A percentile compares a stretch with the other conserved stretches of the same genome.
phyloP scores from a whole-genome alignment of 2,113 vertebrate genomes.

The Aspidoscelis tigris region DNA sequence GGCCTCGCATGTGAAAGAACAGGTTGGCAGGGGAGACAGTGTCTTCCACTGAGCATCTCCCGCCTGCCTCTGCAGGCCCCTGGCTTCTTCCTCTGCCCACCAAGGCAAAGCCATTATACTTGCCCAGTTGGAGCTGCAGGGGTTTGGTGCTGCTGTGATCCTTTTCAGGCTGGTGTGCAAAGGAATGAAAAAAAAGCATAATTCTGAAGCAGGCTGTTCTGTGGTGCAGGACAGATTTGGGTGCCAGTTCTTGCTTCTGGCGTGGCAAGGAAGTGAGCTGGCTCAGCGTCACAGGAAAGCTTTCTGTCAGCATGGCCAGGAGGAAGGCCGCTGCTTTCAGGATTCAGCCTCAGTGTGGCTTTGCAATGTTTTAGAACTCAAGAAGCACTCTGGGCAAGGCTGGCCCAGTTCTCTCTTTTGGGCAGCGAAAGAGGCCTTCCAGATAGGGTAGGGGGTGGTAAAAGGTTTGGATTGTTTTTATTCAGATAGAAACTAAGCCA shows the following conservation, averaged over 20 bases:
- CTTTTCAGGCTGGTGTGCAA: not conserved
- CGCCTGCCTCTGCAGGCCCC: too few relatives aligned
- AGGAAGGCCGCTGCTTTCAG: not conserved
- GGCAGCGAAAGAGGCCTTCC: not conserved
- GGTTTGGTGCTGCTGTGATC: not conserved
- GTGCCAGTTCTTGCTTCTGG: not conserved
- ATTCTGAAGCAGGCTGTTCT: not conserved
- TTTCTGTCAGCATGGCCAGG: not conserved
- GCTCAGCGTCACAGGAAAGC: not conserved
- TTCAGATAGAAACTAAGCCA: slow-evolving; percentile 80
- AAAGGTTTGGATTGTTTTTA: slow-evolving; percentile 67
- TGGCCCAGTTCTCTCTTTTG: not conserved
- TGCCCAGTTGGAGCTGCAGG: not conserved
- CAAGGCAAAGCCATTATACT: too few relatives aligned
- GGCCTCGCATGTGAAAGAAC: too few relatives aligned
- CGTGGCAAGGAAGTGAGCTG: too few relatives aligned
- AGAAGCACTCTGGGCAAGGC: not conserved
- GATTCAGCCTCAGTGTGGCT: too few relatives aligned
- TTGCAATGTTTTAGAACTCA: rapidly evolving
- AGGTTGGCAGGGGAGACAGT: too few relatives aligned
- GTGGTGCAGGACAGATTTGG: not conserved
- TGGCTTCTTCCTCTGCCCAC: too few relatives aligned
- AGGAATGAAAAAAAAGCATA: too few relatives aligned
- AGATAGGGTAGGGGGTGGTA: not conserved
- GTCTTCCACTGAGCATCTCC: too few relatives aligned